Evolutionary conservation across 2,113 vertebrate species (phyloP).

Genomic region (Crotalus tigris): DNA sequence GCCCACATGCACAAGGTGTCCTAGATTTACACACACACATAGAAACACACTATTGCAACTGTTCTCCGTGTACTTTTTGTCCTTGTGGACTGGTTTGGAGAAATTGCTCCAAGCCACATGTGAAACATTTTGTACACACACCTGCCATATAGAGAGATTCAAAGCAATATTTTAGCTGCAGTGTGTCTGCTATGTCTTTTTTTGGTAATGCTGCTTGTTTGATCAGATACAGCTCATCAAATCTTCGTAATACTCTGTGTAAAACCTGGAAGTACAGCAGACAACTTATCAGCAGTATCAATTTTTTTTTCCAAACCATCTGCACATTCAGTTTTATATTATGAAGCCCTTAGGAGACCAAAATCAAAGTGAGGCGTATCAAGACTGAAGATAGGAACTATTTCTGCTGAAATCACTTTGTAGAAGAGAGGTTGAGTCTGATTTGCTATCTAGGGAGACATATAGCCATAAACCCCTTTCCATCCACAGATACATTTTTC

Average conservation of each 20-base stretch:
- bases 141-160: not conserved
- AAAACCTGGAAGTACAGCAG: not conserved
- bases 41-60: not conserved
- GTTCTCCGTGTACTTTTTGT: not conserved
- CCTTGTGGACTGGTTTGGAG: not conserved
- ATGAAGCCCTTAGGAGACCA: not conserved
- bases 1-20: not conserved
- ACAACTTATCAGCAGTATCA: not conserved
- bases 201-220: not conserved
- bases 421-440: not conserved
- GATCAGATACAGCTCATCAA: not conserved
- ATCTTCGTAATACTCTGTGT: not conserved
- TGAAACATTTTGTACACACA: not conserved
- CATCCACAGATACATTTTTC: not conserved
- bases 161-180: not conserved
- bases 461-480: too few species aligned
- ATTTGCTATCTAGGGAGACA: too few species aligned
- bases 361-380: not conserved
- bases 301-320: too few species aligned
- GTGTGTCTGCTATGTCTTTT: not conserved
- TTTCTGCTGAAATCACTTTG: not conserved
- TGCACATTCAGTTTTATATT: not conserved
- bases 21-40: not conserved
- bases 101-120: not conserved
- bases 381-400: not conserved